Conservation (phyloP, 2,797 vertebrate genomes). For the Urophycis tenuis region DNA sequence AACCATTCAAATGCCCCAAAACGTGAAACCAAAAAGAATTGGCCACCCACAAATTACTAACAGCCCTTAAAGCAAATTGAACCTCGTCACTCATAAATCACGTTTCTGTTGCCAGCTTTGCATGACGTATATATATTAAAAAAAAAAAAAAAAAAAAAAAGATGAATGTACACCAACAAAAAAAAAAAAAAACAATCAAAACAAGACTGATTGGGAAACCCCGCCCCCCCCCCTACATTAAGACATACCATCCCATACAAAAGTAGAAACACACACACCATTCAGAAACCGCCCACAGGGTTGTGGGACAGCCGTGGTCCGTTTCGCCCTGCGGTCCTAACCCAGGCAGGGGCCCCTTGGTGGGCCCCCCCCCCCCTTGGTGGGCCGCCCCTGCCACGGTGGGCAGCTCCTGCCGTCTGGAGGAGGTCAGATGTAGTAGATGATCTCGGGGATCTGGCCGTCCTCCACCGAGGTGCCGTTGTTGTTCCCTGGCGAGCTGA, state of each 20-base stretch:
- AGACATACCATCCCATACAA: background rate
- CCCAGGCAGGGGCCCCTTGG: background rate
- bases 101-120: slow-evolving; percentile 31
- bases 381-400: no score
- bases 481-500: slow-evolving; percentile 96
- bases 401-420: slow-evolving; percentile 14
- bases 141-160: background rate
- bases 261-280: background rate
- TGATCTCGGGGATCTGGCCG: slow-evolving; percentile 96
- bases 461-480: slow-evolving; percentile 98
- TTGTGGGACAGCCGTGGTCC: slow-evolving; percentile 35
- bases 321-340: slow-evolving; percentile 44
- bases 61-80: background rate
- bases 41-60: slow-evolving; percentile 13
- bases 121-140: background rate
- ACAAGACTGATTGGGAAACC: background rate
- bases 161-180: background rate
- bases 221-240: background rate
- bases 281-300: slow-evolving; percentile 41
- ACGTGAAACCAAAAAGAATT: slow-evolving; percentile 15
- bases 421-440: slow-evolving; percentile 86
- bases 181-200: background rate
- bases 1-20: slow-evolving; percentile 20
- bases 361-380: background rate
- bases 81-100: background rate